Percentiles rank a stretch among this genome's conserved stretches.
These are phyloP conservation scores for Anticlea derivata DNA, from an alignment of 2,888 invertebrate species.

Conservation along the genomic window DNA sequence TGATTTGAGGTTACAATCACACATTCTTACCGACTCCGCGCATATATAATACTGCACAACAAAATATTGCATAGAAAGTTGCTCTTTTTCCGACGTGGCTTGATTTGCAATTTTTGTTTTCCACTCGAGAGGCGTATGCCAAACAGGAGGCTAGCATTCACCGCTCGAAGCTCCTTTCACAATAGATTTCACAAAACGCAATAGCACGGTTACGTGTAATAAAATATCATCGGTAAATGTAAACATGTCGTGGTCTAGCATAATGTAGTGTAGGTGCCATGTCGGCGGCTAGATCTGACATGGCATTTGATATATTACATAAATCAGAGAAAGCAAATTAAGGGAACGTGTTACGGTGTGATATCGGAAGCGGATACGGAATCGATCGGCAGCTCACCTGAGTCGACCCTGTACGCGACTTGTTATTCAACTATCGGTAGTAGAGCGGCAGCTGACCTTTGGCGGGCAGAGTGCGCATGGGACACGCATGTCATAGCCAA, in stretches of 20 bases:
- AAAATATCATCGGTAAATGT: constrained; percentile 37
- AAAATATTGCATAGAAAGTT: constrained; percentile 68
- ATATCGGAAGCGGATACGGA: constrained; percentile 77
- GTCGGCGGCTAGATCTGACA: constrained; percentile 20
- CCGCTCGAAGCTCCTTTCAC: constrained; percentile 46
- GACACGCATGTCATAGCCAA: constrained; percentile 9
- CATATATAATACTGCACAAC: constrained; percentile 50
- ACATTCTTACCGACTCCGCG: constrained; percentile 55
- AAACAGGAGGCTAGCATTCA: constrained; percentile 38
- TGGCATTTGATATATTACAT: constrained; percentile 45
- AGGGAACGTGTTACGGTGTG: constrained; percentile 48
- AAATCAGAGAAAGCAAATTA: constrained; percentile 70
- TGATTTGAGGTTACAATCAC: constrained; percentile 69
- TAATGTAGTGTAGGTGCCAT: constrained; percentile 27
- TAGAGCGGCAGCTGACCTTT: constrained; percentile 68
- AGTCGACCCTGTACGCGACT: constrained; percentile 68
- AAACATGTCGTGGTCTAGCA: constrained; percentile 46
- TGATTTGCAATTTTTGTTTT: constrained; percentile 55
- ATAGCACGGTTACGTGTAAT: constrained; percentile 38
- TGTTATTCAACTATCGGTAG: constrained; percentile 70
- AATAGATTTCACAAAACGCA: constrained; percentile 45
- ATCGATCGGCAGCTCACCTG: constrained; percentile 54
- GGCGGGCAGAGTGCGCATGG: constrained; percentile 27
- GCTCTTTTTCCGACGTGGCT: constrained; percentile 70
- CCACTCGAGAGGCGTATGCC: constrained; percentile 43